phyloP scores from a whole-genome alignment of 2,113 vertebrate genomes.

The Bubo bubo region DNA sequence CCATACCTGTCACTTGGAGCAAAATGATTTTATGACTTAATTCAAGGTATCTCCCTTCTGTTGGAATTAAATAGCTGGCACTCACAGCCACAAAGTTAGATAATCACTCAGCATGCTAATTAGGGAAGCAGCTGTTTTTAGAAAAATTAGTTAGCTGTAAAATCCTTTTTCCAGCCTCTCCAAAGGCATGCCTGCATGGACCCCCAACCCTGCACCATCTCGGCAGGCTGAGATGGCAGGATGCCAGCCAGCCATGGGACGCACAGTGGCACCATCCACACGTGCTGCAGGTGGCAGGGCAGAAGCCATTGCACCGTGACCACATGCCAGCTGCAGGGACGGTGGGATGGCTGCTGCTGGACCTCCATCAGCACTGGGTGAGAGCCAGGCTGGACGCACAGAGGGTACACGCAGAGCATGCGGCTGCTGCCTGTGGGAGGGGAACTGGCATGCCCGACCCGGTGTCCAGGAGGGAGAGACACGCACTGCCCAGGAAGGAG shows the following conservation, averaged over 20 bases:
- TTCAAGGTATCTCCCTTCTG: not conserved
- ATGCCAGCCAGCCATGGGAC: not conserved
- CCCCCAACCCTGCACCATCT: rapidly evolving
- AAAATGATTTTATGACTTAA: not conserved
- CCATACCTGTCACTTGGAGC: not conserved
- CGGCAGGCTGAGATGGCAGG: not conserved
- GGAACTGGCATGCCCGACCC: not conserved
- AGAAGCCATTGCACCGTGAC: rapidly evolving
- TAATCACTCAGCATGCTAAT: not conserved
- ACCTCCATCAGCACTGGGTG: rapidly evolving
- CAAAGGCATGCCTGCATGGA: not conserved
- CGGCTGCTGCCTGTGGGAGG: too few species aligned
- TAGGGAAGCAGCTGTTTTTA: not conserved
- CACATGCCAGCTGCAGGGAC: rapidly evolving
- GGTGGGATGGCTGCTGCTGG: not conserved
- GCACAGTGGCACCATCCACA: rapidly evolving
- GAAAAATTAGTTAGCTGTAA: not conserved
- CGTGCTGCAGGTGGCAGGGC: not conserved
- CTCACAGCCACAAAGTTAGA: not conserved
- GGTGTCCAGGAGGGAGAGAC: not conserved
- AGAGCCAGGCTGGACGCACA: not conserved
- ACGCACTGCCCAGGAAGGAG: rapidly evolving
- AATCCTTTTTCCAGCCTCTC: not conserved
- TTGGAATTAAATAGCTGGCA: not conserved
- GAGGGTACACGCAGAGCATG: rapidly evolving